A percentile compares a stretch with the other conserved stretches of the same genome.
phyloP scores from a whole-genome alignment of 1,140 invertebrate species.

The Papilio polytes region DNA sequence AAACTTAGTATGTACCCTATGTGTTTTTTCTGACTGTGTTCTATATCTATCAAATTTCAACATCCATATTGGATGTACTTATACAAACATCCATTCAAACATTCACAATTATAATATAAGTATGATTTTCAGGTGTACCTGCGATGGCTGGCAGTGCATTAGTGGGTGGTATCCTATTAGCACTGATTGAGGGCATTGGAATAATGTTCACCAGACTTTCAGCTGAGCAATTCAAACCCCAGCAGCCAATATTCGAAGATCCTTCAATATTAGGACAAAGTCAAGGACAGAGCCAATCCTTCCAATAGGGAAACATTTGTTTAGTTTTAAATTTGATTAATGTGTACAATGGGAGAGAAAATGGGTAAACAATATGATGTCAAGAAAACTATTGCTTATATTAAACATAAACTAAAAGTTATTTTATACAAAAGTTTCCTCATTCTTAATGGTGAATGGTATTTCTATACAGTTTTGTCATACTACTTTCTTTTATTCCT shows the following conservation, averaged over 20 bases:
- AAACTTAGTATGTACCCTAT: too few species aligned
- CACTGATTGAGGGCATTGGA: constrained; percentile 98
- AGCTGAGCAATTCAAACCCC: constrained; percentile 95
- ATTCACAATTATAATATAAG: too few species aligned
- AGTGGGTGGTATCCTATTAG: constrained; percentile 96
- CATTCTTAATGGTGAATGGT: background rate
- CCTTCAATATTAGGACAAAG: constrained; percentile 86
- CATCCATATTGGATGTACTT: too few species aligned
- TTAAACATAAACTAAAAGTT: background rate
- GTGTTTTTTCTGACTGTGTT: too few species aligned
- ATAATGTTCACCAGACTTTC: constrained; percentile 95
- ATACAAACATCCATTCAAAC: too few species aligned
- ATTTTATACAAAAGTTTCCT: background rate
- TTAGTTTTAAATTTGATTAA: constrained; percentile 41
- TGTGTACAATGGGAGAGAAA: constrained; percentile 45
- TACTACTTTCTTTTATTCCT: too few species aligned
- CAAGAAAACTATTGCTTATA: constrained; percentile 21
- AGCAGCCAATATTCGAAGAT: constrained; percentile 88
- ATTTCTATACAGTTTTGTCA: background rate
- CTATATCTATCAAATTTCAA: too few species aligned
- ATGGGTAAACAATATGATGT: constrained; percentile 32
- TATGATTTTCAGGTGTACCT: constrained; percentile 84
- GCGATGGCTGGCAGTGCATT: constrained; percentile 98
- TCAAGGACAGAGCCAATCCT: constrained; percentile 63
- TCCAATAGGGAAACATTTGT: constrained; percentile 60